Evolutionary conservation across 2,113 vertebrate species (phyloP).

Genomic region (Sander lucioperca): DNA sequence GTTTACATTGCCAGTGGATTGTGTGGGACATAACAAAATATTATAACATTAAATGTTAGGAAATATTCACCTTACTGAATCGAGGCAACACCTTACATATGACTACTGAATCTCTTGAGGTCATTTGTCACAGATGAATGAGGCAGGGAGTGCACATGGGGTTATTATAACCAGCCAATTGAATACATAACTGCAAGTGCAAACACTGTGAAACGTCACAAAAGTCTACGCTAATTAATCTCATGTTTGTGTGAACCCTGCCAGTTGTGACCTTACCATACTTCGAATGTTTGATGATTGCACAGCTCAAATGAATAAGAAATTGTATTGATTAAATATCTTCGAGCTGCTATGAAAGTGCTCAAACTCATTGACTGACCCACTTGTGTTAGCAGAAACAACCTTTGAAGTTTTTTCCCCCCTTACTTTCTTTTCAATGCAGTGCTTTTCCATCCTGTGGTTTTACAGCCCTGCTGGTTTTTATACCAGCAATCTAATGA

Average conservation of each 20-base stretch:
- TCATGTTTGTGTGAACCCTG: conserved; percentile 39
- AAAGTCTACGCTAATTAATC: conserved; percentile 52
- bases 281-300: conserved; percentile 45
- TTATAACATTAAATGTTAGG: conserved; percentile 1
- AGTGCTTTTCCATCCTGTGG: not conserved
- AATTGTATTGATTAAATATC: conserved; percentile 33
- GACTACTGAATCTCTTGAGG: not conserved
- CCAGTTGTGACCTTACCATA: conserved; percentile 11
- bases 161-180: conserved; percentile 50
- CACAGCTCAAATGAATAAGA: conserved; percentile 41
- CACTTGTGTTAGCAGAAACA: conserved; percentile 18
- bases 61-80: conserved; percentile 41
- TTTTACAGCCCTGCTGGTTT: conserved; percentile 16
- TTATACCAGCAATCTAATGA: conserved; percentile 19
- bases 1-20: not conserved
- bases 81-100: conserved; percentile 28
- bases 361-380: conserved; percentile 31
- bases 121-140: conserved; percentile 56
- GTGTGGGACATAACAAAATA: conserved; percentile 1
- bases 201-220: conserved; percentile 56
- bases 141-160: conserved; percentile 1
- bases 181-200: conserved; percentile 45
- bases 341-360: conserved; percentile 36
- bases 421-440: not conserved
- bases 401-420: not conserved